phyloP scores from a whole-genome alignment of 2,113 vertebrate genomes.

The Globicephala melas region DNA sequence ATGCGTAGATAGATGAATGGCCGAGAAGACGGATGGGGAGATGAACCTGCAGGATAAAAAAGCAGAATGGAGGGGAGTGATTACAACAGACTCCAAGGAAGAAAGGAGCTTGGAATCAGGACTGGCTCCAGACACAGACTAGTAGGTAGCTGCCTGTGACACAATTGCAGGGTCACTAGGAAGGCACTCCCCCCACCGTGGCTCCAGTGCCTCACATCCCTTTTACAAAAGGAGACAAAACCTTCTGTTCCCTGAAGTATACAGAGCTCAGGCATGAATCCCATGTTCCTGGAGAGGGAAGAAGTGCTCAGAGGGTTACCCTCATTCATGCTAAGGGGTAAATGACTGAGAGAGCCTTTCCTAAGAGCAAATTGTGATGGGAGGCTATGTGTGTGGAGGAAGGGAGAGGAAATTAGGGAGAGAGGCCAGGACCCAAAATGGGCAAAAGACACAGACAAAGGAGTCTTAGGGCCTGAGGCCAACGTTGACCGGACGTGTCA shows the following conservation, averaged over 20 bases:
- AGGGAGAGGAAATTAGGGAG: not conserved
- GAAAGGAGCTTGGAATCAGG: not conserved
- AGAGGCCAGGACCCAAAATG: not conserved
- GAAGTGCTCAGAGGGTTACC: not conserved
- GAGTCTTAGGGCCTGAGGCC: not conserved
- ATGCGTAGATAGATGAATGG: not conserved
- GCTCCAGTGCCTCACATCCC: not conserved
- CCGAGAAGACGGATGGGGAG: not conserved
- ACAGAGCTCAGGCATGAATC: not conserved
- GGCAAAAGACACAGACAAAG: not conserved
- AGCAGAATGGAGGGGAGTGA: not conserved
- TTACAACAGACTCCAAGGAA: not conserved
- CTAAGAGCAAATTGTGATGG: not conserved
- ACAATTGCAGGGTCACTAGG: conserved; percentile 14
- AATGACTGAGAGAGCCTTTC: not conserved
- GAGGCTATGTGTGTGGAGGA: not conserved
- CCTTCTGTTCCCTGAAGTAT: not conserved
- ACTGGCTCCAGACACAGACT: not conserved
- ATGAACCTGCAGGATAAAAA: not conserved
- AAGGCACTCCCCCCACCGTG: not conserved
- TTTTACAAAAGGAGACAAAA: not conserved
- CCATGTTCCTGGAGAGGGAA: not conserved
- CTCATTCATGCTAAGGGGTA: not conserved
- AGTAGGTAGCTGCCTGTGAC: not conserved
- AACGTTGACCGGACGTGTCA: not conserved